Evolutionary conservation across 2,797 vertebrate species (phyloP), one percentile per base, ranked within the genome.

Genomic region (Spheniscus humboldti): DNA sequence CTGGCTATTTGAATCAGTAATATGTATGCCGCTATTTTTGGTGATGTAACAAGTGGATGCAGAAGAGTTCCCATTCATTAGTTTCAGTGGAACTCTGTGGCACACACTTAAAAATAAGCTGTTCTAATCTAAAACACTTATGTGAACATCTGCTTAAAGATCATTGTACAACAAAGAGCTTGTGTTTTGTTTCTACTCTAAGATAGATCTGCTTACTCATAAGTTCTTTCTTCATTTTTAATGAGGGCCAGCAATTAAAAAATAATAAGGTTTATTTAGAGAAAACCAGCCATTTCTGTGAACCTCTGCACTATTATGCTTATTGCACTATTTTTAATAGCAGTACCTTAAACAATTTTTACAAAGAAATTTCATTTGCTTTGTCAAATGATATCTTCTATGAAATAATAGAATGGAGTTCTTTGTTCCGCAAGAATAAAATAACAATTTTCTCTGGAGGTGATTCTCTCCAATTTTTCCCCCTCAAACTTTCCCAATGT

Each of bases 241-340:
- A 94, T 92, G 82, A 94, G 18, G 28, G 7, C 37, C 4, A 35
- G 14, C 13, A 83, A 80, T 96, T 45, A 87, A 94, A 96, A 88
- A 88, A 80, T 77, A 60, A 83, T 85, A 63, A 74, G 13, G 9
- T 76, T 85, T 96, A 93, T 96, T 91, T 92, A 74, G 60, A 52
- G 71, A 75, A 90, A 90, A 94, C 0, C 8, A 66, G 53, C 11
- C 35, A 37, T 86, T 89, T 87, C n/a, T 83, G 68, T 91, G 75
- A 88, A 71, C n/a, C 31, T 74, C 39, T 63, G 35, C 10, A 16
- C 25, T 79, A 69, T 68, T 77, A 20, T 33, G 16, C 11, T 35
- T 28, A 47, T 60, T 53, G 37, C 9, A 18, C 30, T 52, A 13
- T 24, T 94, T 90, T 91, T 62, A 66, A 71, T 39, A 88, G 33